Evolutionary conservation across 2,797 vertebrate species (phyloP).

Genomic region (Taenioides sp.): DNA sequence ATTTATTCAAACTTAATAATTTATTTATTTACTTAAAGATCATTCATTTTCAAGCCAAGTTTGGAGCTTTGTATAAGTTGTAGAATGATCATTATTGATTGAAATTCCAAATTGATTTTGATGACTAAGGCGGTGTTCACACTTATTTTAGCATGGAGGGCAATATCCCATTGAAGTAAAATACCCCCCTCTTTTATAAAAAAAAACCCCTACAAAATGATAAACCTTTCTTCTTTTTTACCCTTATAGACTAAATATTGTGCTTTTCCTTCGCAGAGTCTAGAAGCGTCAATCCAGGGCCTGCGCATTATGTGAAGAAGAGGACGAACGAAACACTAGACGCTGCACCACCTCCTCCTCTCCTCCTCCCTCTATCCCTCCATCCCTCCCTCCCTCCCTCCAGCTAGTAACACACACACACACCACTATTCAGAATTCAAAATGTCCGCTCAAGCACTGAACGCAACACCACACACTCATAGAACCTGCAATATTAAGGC

Average conservation of each 20-base stretch:
- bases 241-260: neutral
- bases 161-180: no score
- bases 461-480: constrained; percentile 57
- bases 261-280: constrained; percentile 80
- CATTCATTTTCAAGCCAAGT: no score
- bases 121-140: no score
- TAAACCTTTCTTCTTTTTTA: no score
- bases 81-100: no score
- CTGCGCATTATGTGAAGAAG: constrained; percentile 94
- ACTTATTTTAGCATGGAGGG: no score
- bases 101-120: no score
- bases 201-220: no score
- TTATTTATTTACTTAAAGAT: no score
- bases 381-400: constrained; percentile 14
- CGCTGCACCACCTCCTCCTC: constrained; percentile 49
- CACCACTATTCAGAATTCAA: constrained; percentile 56
- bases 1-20: no score
- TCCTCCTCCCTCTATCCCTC: neutral
- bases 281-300: constrained; percentile 97
- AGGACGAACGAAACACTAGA: constrained; percentile 69
- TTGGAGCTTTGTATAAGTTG: no score
- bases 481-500: constrained; percentile 6
- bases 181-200: no score
- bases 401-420: constrained; percentile 68
- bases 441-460: constrained; percentile 75